Evolutionary conservation across 1,140 invertebrate genomes (phyloP), one percentile per base, ranked within the genome.

Genomic region (Acromyrmex heyeri): DNA sequence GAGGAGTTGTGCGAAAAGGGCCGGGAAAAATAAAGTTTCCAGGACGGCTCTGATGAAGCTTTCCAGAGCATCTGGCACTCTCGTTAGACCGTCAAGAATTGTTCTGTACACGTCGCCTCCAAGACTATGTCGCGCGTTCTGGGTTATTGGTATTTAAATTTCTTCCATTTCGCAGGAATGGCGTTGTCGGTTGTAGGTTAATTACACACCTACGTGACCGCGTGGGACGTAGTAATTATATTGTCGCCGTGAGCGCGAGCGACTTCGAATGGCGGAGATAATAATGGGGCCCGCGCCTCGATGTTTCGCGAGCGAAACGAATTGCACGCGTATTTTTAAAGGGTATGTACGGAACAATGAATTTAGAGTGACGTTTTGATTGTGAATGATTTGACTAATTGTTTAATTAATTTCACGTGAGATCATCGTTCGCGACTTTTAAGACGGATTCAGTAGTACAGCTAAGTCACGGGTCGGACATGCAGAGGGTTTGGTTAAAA

Each of bases 91-190:
- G 89, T 61, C 64, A 34, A 89, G 76, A 70, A 76, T 89, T 72
- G 76, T 89, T 27, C 65, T 64, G 83, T 38, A 57, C 73, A n/a
- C n/a, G 55, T 44, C 50, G 21, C 44, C 34, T 77, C 69, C 75
- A 90, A 89, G 89, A 81, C 18, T 21, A n/a, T 2, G 24, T 72
- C 61, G 27, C 8, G 30, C 69, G 72, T 59, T 62, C 24, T 21
- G 44, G 81, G 89, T 86, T 91, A 91, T 91, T 91, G 87, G 81
- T 90, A 90, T 91, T 91, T 90, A 91, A 90, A 91, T 91, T 91
- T 91, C 90, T 91, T 90, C 83, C 87, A 91, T 90, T 90, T 88
- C 73, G 34, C 85, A 61, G 24, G 64, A 78, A 82, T 50, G 67
- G 55, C 59, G 53, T 73, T 82, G 86, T 87, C 88, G 75, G 61